These are phyloP conservation scores for Anguilla anguilla DNA, from an alignment of 2,797 vertebrate species.

Conservation along the genomic window DNA sequence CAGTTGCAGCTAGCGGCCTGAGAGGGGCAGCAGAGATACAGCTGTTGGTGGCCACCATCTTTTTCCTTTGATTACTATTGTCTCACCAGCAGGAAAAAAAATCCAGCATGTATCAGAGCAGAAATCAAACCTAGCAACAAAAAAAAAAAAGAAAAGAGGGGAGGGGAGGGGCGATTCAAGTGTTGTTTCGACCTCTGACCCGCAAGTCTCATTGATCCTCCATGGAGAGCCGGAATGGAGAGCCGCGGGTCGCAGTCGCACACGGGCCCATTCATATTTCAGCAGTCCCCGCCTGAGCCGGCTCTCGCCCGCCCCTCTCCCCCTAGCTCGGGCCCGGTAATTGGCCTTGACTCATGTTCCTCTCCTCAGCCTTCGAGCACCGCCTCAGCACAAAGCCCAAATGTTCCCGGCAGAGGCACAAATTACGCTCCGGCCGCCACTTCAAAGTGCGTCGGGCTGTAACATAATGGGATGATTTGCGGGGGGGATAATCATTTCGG, in stretches of 20 bases:
- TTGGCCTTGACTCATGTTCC: conserved; percentile 19
- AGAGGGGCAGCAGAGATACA: conserved; percentile 75
- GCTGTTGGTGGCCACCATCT: conserved; percentile 55
- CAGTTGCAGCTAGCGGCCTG: conserved; percentile 62
- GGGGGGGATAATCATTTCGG: conserved; percentile 8
- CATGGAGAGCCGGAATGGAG: background rate
- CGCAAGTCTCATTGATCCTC: background rate
- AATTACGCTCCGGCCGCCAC: background rate
- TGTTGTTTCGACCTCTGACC: conserved; percentile 31
- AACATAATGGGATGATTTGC: background rate
- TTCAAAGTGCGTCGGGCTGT: background rate
- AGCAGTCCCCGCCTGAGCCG: background rate
- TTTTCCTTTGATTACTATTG: conserved; percentile 13
- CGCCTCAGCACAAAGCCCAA: background rate
- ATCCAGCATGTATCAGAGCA: conserved; percentile 27
- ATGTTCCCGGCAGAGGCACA: background rate
- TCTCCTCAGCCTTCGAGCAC: background rate
- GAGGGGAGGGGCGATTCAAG: conserved; percentile 21
- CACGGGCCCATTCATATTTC: background rate
- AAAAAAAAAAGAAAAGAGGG: no score
- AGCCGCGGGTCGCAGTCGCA: background rate
- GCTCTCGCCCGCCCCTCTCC: background rate
- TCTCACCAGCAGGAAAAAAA: background rate
- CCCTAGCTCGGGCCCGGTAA: conserved; percentile 7
- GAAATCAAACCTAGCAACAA: background rate